Evolutionary conservation across 2,797 vertebrate species (phyloP).

Genomic region (Acridotheres tristis): DNA sequence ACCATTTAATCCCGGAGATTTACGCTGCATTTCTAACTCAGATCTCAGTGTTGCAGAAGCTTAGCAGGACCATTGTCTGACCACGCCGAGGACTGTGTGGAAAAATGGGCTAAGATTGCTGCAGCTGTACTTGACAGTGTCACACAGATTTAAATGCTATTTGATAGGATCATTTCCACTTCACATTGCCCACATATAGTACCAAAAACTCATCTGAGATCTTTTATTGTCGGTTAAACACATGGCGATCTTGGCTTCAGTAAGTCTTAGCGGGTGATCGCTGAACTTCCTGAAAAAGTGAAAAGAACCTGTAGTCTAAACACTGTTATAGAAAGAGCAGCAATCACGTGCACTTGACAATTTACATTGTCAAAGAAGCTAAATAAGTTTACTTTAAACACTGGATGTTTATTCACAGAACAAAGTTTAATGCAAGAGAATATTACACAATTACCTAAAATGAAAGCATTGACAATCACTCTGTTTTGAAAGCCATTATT

Average conservation of each 20-base stretch:
- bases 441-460: not conserved
- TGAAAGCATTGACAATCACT: not conserved
- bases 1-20: slow-evolving; percentile 67
- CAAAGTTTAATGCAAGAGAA: not conserved
- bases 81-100: not conserved
- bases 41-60: slow-evolving; percentile 10
- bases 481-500: not conserved
- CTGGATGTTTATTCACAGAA: not conserved
- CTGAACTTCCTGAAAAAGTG: not conserved
- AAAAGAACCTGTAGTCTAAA: not conserved
- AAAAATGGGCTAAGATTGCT: slow-evolving; percentile 27
- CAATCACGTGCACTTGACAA: not conserved
- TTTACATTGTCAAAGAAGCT: not conserved
- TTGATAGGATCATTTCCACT: not conserved
- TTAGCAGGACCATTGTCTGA: slow-evolving; percentile 45
- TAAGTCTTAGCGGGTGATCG: not conserved
- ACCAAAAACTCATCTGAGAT: not conserved
- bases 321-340: not conserved
- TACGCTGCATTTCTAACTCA: slow-evolving; percentile 59
- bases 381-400: not conserved
- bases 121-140: slow-evolving; percentile 22
- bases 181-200: accelerated
- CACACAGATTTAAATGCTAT: slow-evolving; percentile 8
- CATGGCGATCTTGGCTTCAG: not conserved
- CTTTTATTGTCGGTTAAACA: not conserved